These are phyloP conservation scores for Latheticus oryzae DNA, from an alignment of 2,888 invertebrate species.

Conservation along the genomic window DNA sequence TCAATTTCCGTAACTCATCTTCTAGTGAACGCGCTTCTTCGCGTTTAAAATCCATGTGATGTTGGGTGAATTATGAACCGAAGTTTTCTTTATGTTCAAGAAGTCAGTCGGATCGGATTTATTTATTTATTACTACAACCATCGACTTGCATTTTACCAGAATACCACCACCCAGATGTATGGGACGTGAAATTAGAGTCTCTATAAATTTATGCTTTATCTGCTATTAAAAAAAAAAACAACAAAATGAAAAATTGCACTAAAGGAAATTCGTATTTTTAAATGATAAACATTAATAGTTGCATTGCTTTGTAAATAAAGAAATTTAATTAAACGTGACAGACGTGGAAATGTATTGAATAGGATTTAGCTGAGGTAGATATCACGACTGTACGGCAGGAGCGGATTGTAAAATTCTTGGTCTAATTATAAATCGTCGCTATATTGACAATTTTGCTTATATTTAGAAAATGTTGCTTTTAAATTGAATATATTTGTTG, in stretches of 20 bases:
- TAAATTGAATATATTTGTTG: too few species aligned
- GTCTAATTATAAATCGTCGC: too few species aligned
- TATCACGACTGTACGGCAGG: conserved; percentile 48
- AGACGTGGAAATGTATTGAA: conserved; percentile 49
- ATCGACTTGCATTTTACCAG: conserved; percentile 27
- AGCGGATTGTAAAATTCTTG: too few species aligned
- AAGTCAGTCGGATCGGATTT: conserved; percentile 55
- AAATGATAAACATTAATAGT: too few species aligned
- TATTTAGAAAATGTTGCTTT: too few species aligned
- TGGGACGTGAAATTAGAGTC: conserved; percentile 23
- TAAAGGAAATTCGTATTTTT: too few species aligned
- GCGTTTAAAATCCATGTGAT: conserved; percentile 6
- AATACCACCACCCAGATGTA: conserved; percentile 24
- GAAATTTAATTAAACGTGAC: conserved; percentile 46
- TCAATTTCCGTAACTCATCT: conserved; percentile 1
- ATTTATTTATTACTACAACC: conserved; percentile 54
- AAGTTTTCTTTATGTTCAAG: conserved; percentile 58
- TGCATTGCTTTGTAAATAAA: conserved; percentile 5
- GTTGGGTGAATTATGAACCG: conserved; percentile 55
- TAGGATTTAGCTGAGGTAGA: conserved; percentile 45
- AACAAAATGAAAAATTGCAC: conserved; percentile 1
- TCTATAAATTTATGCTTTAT: conserved; percentile 24
- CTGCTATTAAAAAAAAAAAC: too few species aligned
- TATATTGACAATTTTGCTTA: too few species aligned
- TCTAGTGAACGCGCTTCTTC: conserved; percentile 1